These are phyloP conservation scores for Ichneumon xanthorius DNA, from an alignment of 2,888 invertebrate genomes.

Conservation along the genomic window DNA sequence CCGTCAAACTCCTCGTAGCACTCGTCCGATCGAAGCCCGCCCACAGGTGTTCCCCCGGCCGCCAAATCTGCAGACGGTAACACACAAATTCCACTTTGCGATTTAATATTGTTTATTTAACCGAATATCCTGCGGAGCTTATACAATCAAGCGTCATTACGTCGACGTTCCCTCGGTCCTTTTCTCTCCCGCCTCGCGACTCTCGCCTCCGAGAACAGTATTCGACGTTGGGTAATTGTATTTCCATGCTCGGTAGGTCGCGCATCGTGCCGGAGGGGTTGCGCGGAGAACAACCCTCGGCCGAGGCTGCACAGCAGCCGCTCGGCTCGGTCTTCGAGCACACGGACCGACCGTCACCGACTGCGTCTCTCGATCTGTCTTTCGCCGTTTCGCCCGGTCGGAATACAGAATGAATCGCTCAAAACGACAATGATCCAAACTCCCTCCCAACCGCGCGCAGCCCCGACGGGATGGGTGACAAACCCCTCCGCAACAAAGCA, in stretches of 20 bases:
- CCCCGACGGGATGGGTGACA: slow-evolving; percentile 15
- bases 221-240: slow-evolving; percentile 82
- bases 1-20: not conserved
- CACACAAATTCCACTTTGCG: slow-evolving; percentile 78
- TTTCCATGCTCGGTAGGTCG: slow-evolving; percentile 81
- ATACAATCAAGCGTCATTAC: slow-evolving; percentile 84
- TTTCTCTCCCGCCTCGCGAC: slow-evolving; percentile 35
- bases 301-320: slow-evolving; percentile 8
- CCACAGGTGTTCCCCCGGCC: slow-evolving; percentile 13
- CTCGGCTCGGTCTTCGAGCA: slow-evolving; percentile 36
- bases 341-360: not conserved
- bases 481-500: slow-evolving; percentile 15
- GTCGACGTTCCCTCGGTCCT: slow-evolving; percentile 51
- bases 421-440: slow-evolving; percentile 54
- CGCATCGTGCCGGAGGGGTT: slow-evolving; percentile 41
- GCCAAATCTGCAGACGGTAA: slow-evolving; percentile 70
- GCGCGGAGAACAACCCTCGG: slow-evolving; percentile 48
- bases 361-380: slow-evolving; percentile 32
- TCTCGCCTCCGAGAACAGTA: slow-evolving; percentile 66
- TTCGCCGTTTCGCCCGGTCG: not conserved
- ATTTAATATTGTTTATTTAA: slow-evolving; percentile 84
- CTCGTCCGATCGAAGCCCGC: not conserved
- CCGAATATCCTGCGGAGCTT: slow-evolving; percentile 82
- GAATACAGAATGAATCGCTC: slow-evolving; percentile 27
- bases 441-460: not conserved